These are phyloP conservation scores for Hipposideros larvatus DNA, from an alignment of 2,797 vertebrate genomes.

Conservation along the genomic window DNA sequence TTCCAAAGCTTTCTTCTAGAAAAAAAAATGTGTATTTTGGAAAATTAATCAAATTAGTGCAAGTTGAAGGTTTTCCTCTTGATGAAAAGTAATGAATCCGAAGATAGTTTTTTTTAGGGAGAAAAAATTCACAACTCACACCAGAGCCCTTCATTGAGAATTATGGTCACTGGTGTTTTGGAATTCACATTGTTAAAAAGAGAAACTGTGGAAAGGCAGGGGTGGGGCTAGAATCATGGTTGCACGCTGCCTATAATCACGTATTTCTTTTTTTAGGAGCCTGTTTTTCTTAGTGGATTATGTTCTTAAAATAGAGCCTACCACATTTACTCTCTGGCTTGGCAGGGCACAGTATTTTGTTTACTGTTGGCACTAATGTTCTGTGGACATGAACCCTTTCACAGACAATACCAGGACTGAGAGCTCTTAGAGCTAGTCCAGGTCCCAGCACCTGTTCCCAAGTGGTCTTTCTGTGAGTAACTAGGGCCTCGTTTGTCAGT, in stretches of 20 bases:
- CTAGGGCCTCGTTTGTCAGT: neutral
- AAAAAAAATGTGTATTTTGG: neutral
- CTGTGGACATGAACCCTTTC: neutral
- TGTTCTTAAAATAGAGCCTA: slow-evolving; percentile 64
- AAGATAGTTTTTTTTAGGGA: neutral
- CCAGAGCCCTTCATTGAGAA: neutral
- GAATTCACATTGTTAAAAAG: slow-evolving; percentile 34
- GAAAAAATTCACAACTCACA: neutral
- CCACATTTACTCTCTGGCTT: neutral
- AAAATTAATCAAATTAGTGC: neutral
- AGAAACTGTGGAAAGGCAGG: slow-evolving; percentile 38
- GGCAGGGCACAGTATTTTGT: neutral
- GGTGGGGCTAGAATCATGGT: neutral
- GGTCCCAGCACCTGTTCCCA: neutral
- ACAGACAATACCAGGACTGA: neutral
- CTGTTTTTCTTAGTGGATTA: slow-evolving; percentile 39
- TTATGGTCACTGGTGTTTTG: neutral
- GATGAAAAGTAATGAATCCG: neutral
- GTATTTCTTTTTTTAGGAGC: slow-evolving; percentile 50
- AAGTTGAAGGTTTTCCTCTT: slow-evolving; percentile 1
- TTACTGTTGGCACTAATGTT: neutral
- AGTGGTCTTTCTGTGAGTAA: neutral
- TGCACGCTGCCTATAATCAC: slow-evolving; percentile 37
- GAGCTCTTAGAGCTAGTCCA: too few relatives aligned
- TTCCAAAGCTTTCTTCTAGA: slow-evolving; percentile 35